Conservation (phyloP, 2,113 vertebrate species). For the Hirundichthys speculiger region DNA sequence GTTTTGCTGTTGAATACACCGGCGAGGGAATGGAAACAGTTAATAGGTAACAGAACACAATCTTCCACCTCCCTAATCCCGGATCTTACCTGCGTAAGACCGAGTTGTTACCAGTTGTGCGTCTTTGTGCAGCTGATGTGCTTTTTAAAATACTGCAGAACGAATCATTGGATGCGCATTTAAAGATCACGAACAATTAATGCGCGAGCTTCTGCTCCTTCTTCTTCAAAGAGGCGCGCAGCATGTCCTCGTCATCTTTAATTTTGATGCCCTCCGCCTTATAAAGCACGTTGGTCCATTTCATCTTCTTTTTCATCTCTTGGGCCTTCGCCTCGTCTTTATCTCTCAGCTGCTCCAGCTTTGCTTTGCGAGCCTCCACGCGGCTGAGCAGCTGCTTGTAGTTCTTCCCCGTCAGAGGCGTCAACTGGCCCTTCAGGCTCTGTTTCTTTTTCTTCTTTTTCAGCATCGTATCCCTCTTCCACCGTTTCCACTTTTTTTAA, state of each 20-base stretch:
- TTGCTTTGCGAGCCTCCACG: slow-evolving; percentile 84
- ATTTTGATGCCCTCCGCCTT: slow-evolving; percentile 92
- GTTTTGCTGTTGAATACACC: no score
- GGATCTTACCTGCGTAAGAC: no score
- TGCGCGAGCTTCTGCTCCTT: slow-evolving; percentile 86
- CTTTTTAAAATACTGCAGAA: no score
- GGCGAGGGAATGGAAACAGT: no score
- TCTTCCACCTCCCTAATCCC: no score
- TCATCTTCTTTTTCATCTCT: slow-evolving; percentile 87
- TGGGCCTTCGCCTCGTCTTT: slow-evolving; percentile 84
- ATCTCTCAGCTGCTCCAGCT: slow-evolving; percentile 85
- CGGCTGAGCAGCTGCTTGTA: slow-evolving; percentile 92
- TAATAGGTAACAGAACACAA: no score
- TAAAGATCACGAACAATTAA: no score
- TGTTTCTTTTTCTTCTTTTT: slow-evolving; percentile 84
- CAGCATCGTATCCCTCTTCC: slow-evolving; percentile 73
- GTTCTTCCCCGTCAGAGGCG: slow-evolving; percentile 91
- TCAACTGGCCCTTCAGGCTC: slow-evolving; percentile 85
- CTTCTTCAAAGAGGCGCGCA: slow-evolving; percentile 86
- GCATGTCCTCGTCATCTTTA: slow-evolving; percentile 86
- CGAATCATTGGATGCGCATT: no score
- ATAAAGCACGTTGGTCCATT: slow-evolving; percentile 92
- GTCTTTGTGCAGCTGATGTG: no score
- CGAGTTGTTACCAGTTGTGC: no score
- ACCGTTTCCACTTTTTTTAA: slow-evolving; percentile 88